These are phyloP conservation scores for Lethrus apterus DNA, from an alignment of 1,140 invertebrate species.

Conservation along the genomic window DNA sequence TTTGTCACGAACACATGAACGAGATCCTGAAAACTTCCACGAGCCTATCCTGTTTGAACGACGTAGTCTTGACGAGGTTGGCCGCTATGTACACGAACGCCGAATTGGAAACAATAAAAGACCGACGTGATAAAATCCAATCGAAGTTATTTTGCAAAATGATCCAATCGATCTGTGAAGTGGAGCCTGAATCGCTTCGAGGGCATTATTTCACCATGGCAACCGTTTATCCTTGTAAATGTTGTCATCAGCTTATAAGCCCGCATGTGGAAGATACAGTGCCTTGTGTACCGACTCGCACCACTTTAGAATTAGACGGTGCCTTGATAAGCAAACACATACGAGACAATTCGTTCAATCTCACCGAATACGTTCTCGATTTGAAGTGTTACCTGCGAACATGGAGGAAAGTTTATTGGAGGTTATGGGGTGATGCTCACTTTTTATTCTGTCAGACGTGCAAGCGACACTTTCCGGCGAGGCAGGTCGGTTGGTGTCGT, in stretches of 20 bases:
- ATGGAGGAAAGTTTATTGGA: conserved; percentile 90
- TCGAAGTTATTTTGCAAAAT: conserved; percentile 75
- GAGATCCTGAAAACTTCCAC: conserved; percentile 70
- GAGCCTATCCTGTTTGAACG: conserved; percentile 74
- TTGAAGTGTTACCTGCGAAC: conserved; percentile 70
- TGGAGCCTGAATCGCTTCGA: conserved; percentile 58
- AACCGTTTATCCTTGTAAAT: conserved; percentile 61
- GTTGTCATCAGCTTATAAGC: conserved; percentile 50
- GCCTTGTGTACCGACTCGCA: conserved; percentile 58
- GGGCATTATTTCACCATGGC: conserved; percentile 74
- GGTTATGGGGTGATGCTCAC: conserved; percentile 81
- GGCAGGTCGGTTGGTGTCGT: conserved; percentile 71
- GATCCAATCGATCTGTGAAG: conserved; percentile 64
- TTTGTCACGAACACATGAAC: conserved; percentile 70
- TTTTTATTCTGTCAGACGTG: conserved; percentile 71
- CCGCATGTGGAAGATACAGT: conserved; percentile 57
- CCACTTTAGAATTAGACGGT: conserved; percentile 61
- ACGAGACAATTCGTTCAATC: conserved; percentile 70
- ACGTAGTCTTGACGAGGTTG: conserved; percentile 66
- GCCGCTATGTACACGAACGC: conserved; percentile 72
- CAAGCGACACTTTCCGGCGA: conserved; percentile 64
- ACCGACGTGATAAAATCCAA: conserved; percentile 77
- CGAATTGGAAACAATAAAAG: conserved; percentile 67
- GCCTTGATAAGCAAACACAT: conserved; percentile 60
- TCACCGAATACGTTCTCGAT: conserved; percentile 72